Evolutionary conservation across 2,888 invertebrate genomes (phyloP), one percentile per base, ranked within the genome.

Genomic region (Julus scanicus): DNA sequence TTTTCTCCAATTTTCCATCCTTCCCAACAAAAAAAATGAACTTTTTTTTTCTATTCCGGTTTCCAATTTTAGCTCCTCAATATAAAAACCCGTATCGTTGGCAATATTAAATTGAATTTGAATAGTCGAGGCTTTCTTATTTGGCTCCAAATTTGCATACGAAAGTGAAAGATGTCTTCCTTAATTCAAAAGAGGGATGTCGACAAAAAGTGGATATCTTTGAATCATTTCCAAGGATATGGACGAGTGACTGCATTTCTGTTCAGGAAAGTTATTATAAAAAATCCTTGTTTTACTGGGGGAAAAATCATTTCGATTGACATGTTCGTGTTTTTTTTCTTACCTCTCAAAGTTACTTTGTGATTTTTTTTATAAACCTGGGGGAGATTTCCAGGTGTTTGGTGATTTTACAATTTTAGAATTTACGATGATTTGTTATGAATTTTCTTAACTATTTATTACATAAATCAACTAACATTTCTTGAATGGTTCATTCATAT

Each of bases 21-120:
- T 71, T 71, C 71, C 71, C n/a, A n/a, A 44, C 6, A 20, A 63
- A 63, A 71, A 53, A 71, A 71, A 71, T 71, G 29, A 29, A 53
- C 15, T 53, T 2, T 44, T 11, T 71, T 71, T 29, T 71, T 29
- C 71, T 71, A 29, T 29, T 71, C 71, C 8, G 71, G 71, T 71
- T 71, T 71, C 71, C 71, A 71, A 71, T 29, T 71, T 71, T 71
- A 71, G 71, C 11, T 71, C 5, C 71, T 6, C n/a, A 2, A 29
- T 20, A 11, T 5, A 20, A 71, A 71, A 71, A 29, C 20, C 8
- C 1, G 71, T 71, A 71, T 71, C 71, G 71, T 29, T 71, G 8
- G 71, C 71, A 71, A 71, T 71, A 71, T 71, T 71, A 71, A 71
- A 71, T 71, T 71, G 71, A 71, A 71, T 71, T 71, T 71, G 71